These are phyloP conservation scores for Conger conger DNA, from an alignment of 2,113 vertebrate species.

Conservation along the genomic window DNA sequence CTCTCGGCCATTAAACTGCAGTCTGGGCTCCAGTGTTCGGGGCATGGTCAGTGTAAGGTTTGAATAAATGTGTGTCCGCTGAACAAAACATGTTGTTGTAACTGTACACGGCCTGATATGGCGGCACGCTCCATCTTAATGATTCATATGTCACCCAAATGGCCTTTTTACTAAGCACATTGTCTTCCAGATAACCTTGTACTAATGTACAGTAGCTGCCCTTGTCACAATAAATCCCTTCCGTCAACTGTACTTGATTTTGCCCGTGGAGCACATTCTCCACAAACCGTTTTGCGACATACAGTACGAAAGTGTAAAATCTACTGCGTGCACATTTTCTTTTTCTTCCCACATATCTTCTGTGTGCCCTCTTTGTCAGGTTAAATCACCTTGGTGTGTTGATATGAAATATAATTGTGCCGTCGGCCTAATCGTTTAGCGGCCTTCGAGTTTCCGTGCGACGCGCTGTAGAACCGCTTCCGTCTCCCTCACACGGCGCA, in stretches of 20 bases:
- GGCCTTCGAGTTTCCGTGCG: not conserved
- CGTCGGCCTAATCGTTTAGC: not conserved
- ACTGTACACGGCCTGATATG: not conserved
- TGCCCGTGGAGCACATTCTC: not conserved
- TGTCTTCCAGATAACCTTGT: not conserved
- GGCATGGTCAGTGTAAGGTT: constrained; percentile 1
- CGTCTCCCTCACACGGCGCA: not conserved
- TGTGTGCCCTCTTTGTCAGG: not conserved
- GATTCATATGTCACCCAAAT: not conserved
- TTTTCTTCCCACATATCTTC: not conserved
- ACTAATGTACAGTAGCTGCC: not conserved
- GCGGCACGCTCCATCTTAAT: not conserved
- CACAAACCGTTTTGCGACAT: not conserved
- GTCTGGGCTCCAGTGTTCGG: not conserved
- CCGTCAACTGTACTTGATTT: not conserved
- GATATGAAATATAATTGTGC: not conserved
- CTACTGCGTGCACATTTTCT: not conserved
- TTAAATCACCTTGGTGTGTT: not conserved
- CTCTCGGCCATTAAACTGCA: not conserved
- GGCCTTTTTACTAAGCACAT: not conserved
- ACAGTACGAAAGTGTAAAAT: not conserved
- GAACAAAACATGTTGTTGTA: not conserved
- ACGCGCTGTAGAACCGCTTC: not conserved
- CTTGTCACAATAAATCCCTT: not conserved
- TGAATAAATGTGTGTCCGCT: not conserved